A percentile compares a stretch with the other conserved stretches of the same genome.
These are phyloP conservation scores for Pogonocherus hispidulus DNA, from an alignment of 2,888 invertebrate genomes.

Conservation along the genomic window DNA sequence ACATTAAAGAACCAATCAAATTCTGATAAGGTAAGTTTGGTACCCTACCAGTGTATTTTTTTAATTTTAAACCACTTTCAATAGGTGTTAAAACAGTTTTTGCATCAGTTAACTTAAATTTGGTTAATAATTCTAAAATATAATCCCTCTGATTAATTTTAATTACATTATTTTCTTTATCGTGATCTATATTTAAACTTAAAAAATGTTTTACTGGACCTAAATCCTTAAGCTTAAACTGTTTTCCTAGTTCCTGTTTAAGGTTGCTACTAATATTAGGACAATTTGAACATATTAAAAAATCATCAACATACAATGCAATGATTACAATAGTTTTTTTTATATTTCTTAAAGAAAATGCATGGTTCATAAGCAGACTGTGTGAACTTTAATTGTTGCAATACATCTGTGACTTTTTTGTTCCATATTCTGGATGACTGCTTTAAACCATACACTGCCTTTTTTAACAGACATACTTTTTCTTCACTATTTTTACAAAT, in stretches of 20 bases:
- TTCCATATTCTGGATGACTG: conserved; percentile 33
- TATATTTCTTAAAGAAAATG: conserved; percentile 6
- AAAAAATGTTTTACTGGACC: conserved; percentile 13
- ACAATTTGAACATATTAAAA: conserved; percentile 5
- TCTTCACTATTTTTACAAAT: not conserved
- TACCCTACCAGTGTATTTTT: not conserved
- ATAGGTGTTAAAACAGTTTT: conserved; percentile 33
- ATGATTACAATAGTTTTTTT: not conserved
- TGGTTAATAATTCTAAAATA: conserved; percentile 11
- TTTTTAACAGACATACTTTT: conserved; percentile 25
- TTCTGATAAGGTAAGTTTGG: conserved; percentile 31
- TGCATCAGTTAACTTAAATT: conserved; percentile 20
- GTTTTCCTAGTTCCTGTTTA: not conserved
- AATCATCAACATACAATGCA: conserved; percentile 27
- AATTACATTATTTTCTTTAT: not conserved
- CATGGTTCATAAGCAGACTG: conserved; percentile 20
- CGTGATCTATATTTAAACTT: not conserved
- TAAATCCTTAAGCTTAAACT: conserved; percentile 21
- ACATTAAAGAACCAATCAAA: conserved; percentile 37
- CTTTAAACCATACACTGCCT: conserved; percentile 31
- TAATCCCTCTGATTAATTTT: conserved; percentile 10
- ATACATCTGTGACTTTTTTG: not conserved
- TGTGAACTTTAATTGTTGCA: not conserved
- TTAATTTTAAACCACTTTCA: conserved; percentile 23
- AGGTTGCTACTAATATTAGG: not conserved